Percentiles rank a stretch among this genome's conserved stretches.
Evolutionary conservation across 2,797 vertebrate genomes (phyloP).

Genomic region (Eurystomus glaucurus): DNA sequence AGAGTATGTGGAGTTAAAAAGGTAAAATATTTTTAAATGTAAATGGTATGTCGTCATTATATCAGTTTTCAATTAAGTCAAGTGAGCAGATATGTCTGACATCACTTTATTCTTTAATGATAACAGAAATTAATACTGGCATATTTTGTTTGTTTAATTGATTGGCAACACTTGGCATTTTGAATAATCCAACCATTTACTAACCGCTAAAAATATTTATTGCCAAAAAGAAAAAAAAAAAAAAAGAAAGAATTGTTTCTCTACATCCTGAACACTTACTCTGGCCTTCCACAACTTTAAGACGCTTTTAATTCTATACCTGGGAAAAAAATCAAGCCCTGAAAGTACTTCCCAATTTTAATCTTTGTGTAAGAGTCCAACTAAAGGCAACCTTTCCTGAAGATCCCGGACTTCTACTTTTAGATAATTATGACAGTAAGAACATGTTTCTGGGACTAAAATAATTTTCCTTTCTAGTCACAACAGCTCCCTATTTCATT

Average conservation of each 20-base stretch:
- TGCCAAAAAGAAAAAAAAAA: not conserved
- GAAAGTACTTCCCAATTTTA: not conserved
- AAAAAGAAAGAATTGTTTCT: not conserved
- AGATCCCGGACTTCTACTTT: not conserved
- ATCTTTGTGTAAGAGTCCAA: not conserved
- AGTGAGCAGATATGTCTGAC: not conserved
- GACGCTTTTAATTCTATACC: not conserved
- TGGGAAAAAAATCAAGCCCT: not conserved
- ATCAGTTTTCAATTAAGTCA: not conserved
- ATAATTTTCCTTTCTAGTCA: not conserved
- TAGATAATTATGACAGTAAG: not conserved
- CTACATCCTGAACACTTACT: not conserved
- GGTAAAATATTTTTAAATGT: not conserved
- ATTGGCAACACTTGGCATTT: not conserved
- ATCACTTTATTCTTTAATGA: not conserved
- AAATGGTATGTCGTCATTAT: not conserved
- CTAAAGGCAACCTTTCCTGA: not conserved
- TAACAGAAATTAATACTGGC: not conserved
- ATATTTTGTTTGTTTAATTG: not conserved
- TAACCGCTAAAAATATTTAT: not conserved
- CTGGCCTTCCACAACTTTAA: not conserved
- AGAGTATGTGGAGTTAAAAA: not conserved
- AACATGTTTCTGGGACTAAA: not conserved
- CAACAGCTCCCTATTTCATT: not conserved
- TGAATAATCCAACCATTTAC: not conserved